Percentiles rank a stretch among this genome's conserved stretches.
These are phyloP conservation scores for Lochmaea crataegi DNA, from an alignment of 2,888 invertebrate species.

Conservation along the genomic window DNA sequence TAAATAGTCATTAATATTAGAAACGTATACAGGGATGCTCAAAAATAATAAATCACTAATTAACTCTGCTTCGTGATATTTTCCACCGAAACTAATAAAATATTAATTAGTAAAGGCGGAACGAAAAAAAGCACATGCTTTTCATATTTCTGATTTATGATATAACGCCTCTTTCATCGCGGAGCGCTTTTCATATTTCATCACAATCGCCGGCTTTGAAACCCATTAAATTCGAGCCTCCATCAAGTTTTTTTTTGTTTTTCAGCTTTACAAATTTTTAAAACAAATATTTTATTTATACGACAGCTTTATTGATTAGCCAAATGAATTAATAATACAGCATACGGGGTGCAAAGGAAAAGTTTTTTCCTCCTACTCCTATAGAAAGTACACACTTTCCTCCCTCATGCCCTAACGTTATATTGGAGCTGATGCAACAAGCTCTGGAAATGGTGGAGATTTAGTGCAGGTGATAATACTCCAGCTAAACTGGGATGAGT, in stretches of 20 bases:
- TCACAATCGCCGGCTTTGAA: not conserved
- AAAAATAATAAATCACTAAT: too few relatives aligned
- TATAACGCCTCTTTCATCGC: not conserved
- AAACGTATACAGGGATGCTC: too few relatives aligned
- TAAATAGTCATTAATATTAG: too few relatives aligned
- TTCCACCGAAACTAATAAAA: not conserved
- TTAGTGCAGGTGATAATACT: too few relatives aligned
- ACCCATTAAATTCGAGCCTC: not conserved
- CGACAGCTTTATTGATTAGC: not conserved
- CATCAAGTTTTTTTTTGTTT: not conserved
- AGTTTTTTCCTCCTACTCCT: too few relatives aligned
- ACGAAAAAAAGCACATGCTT: not conserved
- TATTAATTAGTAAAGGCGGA: not conserved
- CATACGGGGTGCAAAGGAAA: too few relatives aligned
- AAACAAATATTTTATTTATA: not conserved
- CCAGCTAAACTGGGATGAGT: too few relatives aligned
- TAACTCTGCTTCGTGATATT: not conserved
- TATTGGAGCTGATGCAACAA: too few relatives aligned
- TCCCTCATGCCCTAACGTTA: too few relatives aligned
- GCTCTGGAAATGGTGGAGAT: too few relatives aligned
- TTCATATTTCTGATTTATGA: slow-evolving; percentile 5
- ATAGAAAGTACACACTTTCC: too few relatives aligned
- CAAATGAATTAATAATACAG: too few relatives aligned
- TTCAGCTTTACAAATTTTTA: slow-evolving; percentile 3
- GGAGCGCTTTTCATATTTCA: not conserved